Percentiles rank a stretch among this genome's conserved stretches.
phyloP scores from a whole-genome alignment of 1,140 invertebrate species.

The Paraescarpia echinospica region DNA sequence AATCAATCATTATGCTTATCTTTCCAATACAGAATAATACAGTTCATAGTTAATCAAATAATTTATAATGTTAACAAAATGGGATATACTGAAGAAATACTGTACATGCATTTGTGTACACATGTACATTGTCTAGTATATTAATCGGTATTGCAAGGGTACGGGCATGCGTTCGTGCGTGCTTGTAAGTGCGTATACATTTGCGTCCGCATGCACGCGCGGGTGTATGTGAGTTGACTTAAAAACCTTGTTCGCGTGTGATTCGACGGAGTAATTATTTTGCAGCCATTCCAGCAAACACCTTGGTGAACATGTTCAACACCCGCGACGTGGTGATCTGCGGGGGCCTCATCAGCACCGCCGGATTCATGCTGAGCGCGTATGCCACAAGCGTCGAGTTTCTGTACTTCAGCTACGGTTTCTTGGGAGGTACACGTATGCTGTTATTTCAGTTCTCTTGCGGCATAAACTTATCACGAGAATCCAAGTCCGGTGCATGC shows the following conservation, averaged over 20 bases:
- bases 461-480: not conserved
- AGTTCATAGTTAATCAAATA: no score
- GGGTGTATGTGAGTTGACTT: not conserved
- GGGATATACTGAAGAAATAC: no score
- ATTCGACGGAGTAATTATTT: not conserved
- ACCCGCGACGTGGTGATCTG: not conserved
- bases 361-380: constrained; percentile 10
- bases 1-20: no score
- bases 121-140: no score
- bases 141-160: no score
- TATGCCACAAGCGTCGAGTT: constrained; percentile 9
- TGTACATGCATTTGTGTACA: no score
- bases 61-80: no score
- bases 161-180: no score
- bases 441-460: not conserved
- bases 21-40: no score
- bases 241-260: not conserved
- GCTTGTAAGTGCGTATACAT: no score
- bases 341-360: not conserved
- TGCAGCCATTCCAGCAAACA: not conserved
- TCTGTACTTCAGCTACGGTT: constrained; percentile 9
- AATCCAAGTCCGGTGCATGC: not conserved
- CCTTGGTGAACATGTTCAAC: not conserved
- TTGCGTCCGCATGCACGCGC: not conserved
- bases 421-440: not conserved